Conservation (phyloP, 2,888 invertebrate species). For the Trichopoda pennipes region DNA sequence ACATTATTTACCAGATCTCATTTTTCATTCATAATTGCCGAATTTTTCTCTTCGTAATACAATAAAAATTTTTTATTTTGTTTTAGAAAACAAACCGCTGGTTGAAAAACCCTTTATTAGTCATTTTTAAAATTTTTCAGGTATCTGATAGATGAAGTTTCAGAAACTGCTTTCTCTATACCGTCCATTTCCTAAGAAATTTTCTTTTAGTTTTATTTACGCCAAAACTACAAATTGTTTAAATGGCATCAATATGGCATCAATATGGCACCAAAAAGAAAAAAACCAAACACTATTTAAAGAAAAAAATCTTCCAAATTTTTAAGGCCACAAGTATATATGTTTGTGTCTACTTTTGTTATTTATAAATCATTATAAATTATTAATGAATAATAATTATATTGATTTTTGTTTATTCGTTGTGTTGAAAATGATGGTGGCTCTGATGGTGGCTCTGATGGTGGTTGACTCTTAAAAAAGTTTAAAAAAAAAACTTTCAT, state of each 20-base stretch:
- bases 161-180: too few species aligned
- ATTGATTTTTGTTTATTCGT: constrained; percentile 16
- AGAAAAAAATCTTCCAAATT: background rate
- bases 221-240: background rate
- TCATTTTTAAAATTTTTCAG: too few species aligned
- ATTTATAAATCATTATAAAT: constrained; percentile 4
- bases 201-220: background rate
- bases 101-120: too few species aligned
- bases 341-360: background rate
- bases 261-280: background rate
- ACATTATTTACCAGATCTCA: too few species aligned
- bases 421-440: constrained; percentile 46
- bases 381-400: constrained; percentile 40
- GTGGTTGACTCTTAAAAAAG: constrained; percentile 37
- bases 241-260: background rate
- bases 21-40: too few species aligned
- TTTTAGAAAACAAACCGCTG: too few species aligned
- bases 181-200: too few species aligned
- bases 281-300: background rate
- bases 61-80: too few species aligned
- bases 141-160: too few species aligned
- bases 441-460: constrained; percentile 54
- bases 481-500: background rate
- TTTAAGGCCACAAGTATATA: background rate
- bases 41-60: too few species aligned